Conservation (phyloP, 1,140 invertebrate species). For the Argopecten irradians region DNA sequence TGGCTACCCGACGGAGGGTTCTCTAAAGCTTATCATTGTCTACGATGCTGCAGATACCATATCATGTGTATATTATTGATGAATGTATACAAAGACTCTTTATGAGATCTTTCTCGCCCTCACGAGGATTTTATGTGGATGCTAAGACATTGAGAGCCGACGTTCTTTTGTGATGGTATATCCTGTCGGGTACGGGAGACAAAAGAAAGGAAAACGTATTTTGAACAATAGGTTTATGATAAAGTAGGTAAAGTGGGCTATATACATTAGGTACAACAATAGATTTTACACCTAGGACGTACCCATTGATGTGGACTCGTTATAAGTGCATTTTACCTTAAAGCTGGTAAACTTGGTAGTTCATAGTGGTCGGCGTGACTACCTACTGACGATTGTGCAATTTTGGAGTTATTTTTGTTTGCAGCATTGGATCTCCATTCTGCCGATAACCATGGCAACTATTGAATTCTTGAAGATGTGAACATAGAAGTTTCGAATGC, state of each 20-base stretch:
- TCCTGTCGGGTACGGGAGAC: background rate
- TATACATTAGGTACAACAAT: background rate
- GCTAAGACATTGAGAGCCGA: background rate
- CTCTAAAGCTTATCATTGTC: background rate
- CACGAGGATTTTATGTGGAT: background rate
- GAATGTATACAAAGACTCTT: background rate
- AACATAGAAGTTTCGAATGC: too few relatives aligned
- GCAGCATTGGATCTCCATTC: too few relatives aligned
- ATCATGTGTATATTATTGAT: slow-evolving; percentile 4
- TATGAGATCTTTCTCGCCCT: background rate
- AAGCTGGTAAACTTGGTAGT: background rate
- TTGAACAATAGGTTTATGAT: background rate
- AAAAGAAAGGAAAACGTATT: background rate
- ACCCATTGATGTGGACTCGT: background rate
- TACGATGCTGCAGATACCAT: background rate
- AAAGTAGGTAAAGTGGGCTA: background rate
- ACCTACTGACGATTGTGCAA: background rate
- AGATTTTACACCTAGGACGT: background rate
- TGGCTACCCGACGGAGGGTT: background rate
- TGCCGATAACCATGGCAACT: too few relatives aligned
- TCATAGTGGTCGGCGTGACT: background rate
- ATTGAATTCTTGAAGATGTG: too few relatives aligned
- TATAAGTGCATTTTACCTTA: background rate
- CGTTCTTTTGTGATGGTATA: background rate
- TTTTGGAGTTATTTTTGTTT: too few relatives aligned